These are phyloP conservation scores for Drosophila neocordata DNA, from an alignment of 1,140 invertebrate species.

Conservation along the genomic window DNA sequence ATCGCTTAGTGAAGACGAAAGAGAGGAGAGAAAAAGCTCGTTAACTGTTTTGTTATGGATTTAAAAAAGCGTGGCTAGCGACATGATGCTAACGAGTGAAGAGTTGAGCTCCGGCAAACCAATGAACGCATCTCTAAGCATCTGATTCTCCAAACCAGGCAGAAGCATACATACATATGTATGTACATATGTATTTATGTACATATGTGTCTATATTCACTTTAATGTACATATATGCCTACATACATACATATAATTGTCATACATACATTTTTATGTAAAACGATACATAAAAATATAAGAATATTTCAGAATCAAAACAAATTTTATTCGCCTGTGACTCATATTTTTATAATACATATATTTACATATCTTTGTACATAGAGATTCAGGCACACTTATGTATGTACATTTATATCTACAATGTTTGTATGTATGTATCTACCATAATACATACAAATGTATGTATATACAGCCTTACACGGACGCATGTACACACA, in stretches of 20 bases:
- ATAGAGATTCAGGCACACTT: no score
- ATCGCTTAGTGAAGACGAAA: conserved; percentile 22
- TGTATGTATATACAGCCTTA: no score
- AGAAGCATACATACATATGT: conserved; percentile 9
- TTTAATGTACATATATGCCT: background rate
- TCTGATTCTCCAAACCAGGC: conserved; percentile 10
- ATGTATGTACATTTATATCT: no score
- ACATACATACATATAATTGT: conserved; percentile 3
- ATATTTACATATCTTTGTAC: no score
- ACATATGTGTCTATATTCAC: background rate
- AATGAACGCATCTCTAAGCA: conserved; percentile 9
- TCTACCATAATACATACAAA: no score
- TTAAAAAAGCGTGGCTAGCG: conserved; percentile 26
- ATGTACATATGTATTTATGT: background rate
- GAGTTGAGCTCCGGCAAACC: conserved; percentile 23
- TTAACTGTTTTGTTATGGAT: conserved; percentile 56
- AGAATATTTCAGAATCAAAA: no score
- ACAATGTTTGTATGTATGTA: no score
- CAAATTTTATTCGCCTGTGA: no score
- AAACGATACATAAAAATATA: no score
- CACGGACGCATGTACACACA: no score
- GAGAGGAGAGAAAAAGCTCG: conserved; percentile 45
- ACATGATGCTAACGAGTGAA: conserved; percentile 44
- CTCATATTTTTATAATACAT: no score
- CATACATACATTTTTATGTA: background rate